Evolutionary conservation across 2,113 vertebrate species (phyloP), one percentile per base, ranked within the genome.

Genomic region (Trichomycterus rosablanca): DNA sequence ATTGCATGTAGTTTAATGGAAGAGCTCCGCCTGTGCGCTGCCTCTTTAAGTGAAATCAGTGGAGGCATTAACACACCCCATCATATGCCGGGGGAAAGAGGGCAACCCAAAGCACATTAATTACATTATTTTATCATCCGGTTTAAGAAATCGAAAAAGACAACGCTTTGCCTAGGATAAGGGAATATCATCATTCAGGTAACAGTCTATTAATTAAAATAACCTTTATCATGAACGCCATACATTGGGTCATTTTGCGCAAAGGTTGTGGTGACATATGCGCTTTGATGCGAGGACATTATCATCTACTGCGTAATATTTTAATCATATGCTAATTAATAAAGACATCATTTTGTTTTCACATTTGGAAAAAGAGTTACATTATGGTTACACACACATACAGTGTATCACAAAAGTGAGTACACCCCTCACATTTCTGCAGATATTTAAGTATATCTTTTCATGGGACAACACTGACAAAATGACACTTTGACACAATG

Each of bases 31-130:
- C 39, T 58, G 40, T 44, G 55, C 74, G 74, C 76, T 75, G 80
- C 78, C 78, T 82, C 82, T 79, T 81, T 76, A 81, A 81, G 81
- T 77, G 77, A 70, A 76, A 76, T 70, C 76, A 72, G 74, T 80
- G 78, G 76, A 67, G 71, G 40, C 57, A 42, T 56, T 56, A 56
- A 42, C 61, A 53, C 61, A 63, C 61, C 61, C 61, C 45, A 43
- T 59, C 61, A 57, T 61, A 45, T 39, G 57, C 67, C 37, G 46
- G 34, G 34, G 14, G 54, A 69, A 19, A 48, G 50, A 61, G 57
- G 59, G 53, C 45, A 57, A 50, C 59, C 44, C 35, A 52, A 74
- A 66, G 74, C 66, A 73, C 76, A 66, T 60, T 66, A 34, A 65
- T n/a, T 70, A 42, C 40, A 60, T 45, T 62, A 45, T 45, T 40